Evolutionary conservation across 1,140 invertebrate species (phyloP), one percentile per base, ranked within the genome.

Genomic region (Agrypnia vestita): DNA sequence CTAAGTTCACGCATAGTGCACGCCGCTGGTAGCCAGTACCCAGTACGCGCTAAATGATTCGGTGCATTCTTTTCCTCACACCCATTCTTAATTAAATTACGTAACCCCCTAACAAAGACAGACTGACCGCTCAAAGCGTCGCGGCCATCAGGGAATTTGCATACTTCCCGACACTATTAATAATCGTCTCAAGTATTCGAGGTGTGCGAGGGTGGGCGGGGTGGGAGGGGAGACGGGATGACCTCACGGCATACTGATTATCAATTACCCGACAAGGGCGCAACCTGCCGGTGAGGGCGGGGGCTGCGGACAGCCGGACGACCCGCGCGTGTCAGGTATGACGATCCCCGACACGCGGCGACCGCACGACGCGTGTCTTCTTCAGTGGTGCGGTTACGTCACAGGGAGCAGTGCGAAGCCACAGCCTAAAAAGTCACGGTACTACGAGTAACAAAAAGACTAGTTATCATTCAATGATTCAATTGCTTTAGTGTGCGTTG

Each of bases 181-280:
- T 62, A 62, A 64, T 13, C 61, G 35, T 4, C 35, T 64, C 35
- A n/a, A 64, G 61, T 25, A 62, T 43, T 13, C 21, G 0, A 13
- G 56, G 56, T 17, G 19, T 19, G 10, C 3, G 64, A 46, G 61
- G 73, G 64, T 76, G 43, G 69, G 47, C 44, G 51, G 25, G 21
- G 19, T 43, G 21, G 53, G 13, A 44, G 72, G 59, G 56, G 76
- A 73, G 73, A 46, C 67, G 15, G 35, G 76, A 76, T 59, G 44
- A 78, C 78, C 76, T 72, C 11, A 44, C 76, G 46, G 83, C 77
- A 84, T 84, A 84, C 83, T 81, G 78, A 84, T 81, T 83, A 80
- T 83, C 79, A 84, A 84, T 84, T 83, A 80, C 61, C 46, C 53
- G 21, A 21, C 62, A 19, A 13, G 13, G 35, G 43, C 25, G 62